Conservation (phyloP, 2,888 invertebrate genomes). For the Xiphydria camelus region DNA sequence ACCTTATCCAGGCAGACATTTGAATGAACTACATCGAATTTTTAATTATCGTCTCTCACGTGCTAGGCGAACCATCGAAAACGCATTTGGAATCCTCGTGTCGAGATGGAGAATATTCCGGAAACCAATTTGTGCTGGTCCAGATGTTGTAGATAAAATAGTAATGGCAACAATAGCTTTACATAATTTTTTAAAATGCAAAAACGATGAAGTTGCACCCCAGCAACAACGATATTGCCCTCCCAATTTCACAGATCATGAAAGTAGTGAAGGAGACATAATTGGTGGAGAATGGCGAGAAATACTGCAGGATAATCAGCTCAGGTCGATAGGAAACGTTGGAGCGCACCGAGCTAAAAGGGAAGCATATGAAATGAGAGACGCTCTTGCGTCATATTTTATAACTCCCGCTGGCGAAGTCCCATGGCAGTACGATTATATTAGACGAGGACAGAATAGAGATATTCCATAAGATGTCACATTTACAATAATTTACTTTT, state of each 20-base stretch:
- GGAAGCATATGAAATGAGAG: not conserved
- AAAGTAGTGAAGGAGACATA: conserved; percentile 1
- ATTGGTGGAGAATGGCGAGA: conserved; percentile 7
- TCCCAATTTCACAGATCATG: not conserved
- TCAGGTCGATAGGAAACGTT: not conserved
- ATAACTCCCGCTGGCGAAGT: conserved; percentile 15
- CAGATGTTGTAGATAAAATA: conserved; percentile 6
- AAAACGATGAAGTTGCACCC: too few species aligned
- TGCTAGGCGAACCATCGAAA: conserved; percentile 23
- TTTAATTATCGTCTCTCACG: conserved; percentile 28
- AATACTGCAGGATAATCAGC: conserved; percentile 3
- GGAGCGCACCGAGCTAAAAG: too few species aligned
- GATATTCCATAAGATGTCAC: too few species aligned
- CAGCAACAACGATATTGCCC: not conserved
- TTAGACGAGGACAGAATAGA: conserved; percentile 4
- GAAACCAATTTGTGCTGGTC: not conserved
- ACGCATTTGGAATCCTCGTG: conserved; percentile 27
- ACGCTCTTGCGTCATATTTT: conserved; percentile 10
- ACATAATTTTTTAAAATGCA: not conserved
- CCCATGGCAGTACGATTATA: conserved; percentile 15
- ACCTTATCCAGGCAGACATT: conserved; percentile 22
- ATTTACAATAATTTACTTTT: too few species aligned
- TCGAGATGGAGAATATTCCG: conserved; percentile 21
- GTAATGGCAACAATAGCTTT: conserved; percentile 2
- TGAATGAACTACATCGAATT: conserved; percentile 17